Percentiles rank a stretch among this genome's conserved stretches.
Conservation (phyloP, 2,888 invertebrate species). For the Dynastes hyllus region DNA sequence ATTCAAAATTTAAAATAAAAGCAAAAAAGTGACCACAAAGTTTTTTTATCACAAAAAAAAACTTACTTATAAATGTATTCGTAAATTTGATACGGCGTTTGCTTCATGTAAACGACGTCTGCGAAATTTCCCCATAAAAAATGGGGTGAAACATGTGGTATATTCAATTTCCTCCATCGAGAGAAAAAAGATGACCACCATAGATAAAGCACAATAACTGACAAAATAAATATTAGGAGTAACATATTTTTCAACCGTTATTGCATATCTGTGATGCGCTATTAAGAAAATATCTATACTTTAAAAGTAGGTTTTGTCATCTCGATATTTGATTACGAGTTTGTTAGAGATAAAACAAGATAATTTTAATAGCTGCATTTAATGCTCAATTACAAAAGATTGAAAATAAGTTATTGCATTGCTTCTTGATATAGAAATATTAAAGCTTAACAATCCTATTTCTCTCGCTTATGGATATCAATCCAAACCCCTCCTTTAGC, state of each 20-base stretch:
- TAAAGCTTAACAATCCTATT: neutral
- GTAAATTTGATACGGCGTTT: conserved; percentile 53
- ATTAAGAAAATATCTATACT: neutral
- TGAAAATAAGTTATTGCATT: too few species aligned
- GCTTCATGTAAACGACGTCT: conserved; percentile 56
- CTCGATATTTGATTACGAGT: too few species aligned
- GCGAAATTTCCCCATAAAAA: conserved; percentile 61
- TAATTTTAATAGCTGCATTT: too few species aligned
- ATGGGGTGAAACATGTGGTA: conserved; percentile 58
- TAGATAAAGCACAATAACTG: conserved; percentile 8
- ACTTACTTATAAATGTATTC: conserved; percentile 58
- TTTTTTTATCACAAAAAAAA: neutral
- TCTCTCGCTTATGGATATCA: conserved; percentile 43
- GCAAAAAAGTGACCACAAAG: too few species aligned
- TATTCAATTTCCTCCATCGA: conserved; percentile 57
- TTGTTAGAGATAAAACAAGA: too few species aligned
- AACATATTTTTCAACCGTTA: neutral
- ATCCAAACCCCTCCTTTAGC: conserved; percentile 52
- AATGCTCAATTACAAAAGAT: too few species aligned
- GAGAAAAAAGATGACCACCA: conserved; percentile 12
- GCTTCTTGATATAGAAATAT: too few species aligned
- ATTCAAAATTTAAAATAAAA: too few species aligned
- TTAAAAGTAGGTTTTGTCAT: too few species aligned
- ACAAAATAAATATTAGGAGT: conserved; percentile 3
- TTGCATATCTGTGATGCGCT: neutral